Conservation (phyloP, 2,113 vertebrate genomes). For the Petromus typicus region DNA sequence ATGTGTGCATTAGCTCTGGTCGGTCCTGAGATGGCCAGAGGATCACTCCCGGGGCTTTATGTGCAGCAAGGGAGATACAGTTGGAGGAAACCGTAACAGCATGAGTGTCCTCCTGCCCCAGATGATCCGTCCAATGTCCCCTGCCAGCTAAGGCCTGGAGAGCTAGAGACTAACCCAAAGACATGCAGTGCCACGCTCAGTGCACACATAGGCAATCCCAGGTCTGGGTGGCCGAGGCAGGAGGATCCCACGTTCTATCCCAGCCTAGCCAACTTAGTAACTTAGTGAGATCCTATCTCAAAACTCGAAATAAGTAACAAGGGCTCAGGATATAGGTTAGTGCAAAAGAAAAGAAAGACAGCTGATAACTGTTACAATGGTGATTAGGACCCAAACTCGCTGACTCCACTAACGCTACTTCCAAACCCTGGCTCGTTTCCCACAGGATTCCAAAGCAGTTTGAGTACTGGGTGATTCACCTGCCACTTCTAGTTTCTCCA, state of each 20-base stretch:
- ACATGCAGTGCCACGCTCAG: neutral
- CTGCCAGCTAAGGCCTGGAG: neutral
- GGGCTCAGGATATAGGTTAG: neutral
- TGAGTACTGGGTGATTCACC: neutral
- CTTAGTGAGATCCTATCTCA: neutral
- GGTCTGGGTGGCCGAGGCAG: neutral
- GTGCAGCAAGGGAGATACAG: neutral
- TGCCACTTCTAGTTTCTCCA: neutral
- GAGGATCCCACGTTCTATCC: neutral
- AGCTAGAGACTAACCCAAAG: neutral
- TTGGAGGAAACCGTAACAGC: neutral
- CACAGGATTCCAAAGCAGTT: neutral
- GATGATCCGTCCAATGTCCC: neutral
- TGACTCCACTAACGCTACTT: neutral
- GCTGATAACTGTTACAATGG: neutral
- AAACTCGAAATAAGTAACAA: neutral
- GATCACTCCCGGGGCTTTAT: too few species aligned
- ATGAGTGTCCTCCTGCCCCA: neutral
- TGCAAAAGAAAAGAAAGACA: neutral
- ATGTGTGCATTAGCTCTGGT: neutral
- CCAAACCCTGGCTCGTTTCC: neutral
- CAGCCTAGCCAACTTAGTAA: neutral
- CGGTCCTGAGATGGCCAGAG: neutral
- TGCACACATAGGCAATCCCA: neutral
- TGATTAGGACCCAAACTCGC: neutral